phyloP scores from a whole-genome alignment of 2,888 invertebrate species.

The Drosophila formosana region DNA sequence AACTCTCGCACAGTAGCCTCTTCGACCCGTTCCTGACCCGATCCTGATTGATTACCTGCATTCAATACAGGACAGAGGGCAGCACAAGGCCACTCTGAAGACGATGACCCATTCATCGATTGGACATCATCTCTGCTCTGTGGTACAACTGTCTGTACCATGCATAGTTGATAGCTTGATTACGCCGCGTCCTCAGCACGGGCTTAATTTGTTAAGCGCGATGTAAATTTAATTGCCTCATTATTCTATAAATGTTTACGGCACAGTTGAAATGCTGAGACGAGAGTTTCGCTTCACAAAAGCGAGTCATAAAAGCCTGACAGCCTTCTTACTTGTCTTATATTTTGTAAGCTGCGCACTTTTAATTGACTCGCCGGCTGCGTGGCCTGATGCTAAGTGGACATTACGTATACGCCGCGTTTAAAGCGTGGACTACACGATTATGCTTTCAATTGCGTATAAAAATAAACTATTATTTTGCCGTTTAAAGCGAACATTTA shows the following conservation, averaged over 20 bases:
- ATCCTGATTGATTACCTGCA: conserved; percentile 69
- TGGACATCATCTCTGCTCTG: conserved; percentile 33
- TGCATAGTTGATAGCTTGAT: conserved; percentile 29
- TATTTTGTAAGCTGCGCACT: conserved; percentile 12
- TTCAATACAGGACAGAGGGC: conserved; percentile 26
- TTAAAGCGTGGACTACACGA: conserved; percentile 19
- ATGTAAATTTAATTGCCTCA: conserved; percentile 63
- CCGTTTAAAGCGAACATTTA: not conserved
- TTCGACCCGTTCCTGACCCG: conserved; percentile 14
- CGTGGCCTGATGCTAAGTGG: conserved; percentile 9
- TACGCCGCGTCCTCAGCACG: conserved; percentile 49
- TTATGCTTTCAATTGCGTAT: conserved; percentile 33
- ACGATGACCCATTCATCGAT: conserved; percentile 34
- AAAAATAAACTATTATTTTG: conserved; percentile 31
- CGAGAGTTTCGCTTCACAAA: conserved; percentile 8
- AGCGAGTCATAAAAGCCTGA: conserved; percentile 26
- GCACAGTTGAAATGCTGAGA: conserved; percentile 43
- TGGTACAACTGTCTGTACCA: conserved; percentile 4
- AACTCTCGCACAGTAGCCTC: conserved; percentile 7
- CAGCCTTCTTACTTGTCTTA: not conserved
- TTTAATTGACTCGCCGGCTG: conserved; percentile 30
- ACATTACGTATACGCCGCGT: conserved; percentile 35
- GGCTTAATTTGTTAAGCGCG: conserved; percentile 55
- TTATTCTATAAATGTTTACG: conserved; percentile 59
- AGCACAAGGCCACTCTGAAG: not conserved